Base-by-base conservation (phyloP, 2,797 vertebrate species). In the Crenuchus spilurus region DNA sequence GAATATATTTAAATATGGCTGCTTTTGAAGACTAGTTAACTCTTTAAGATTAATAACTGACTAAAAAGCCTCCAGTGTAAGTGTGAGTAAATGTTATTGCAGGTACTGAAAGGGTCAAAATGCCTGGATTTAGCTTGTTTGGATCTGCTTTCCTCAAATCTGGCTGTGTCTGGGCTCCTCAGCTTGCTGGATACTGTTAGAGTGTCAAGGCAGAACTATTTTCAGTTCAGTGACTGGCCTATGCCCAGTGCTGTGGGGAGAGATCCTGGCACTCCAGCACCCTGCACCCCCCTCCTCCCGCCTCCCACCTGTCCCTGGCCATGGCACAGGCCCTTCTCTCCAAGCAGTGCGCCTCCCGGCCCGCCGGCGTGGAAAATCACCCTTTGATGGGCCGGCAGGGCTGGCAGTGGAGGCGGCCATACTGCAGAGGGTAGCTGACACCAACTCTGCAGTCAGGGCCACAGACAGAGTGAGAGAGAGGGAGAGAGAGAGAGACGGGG, bases 341-440 rank as follows among this genome's bases (percentile, higher is more conserved):
- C 88, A 91, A 70, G 84, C 81, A 87, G 82, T 24, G 35, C 79
- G 87, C 85, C 86, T 84, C 87, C 79, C 74, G 84, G 89, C 89
- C 89, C 78, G 88, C 87, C 87, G 79, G 92, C 88, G 80, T 75
- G 90, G 91, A 90, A 90, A 92, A 93, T 90, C 83, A 84, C 83
- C 88, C 91, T 93, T 94, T 87, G 94, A 94, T 94, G 91, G 90
- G 90, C 87, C 87, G 85, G 72, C 84, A 87, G 80, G 75, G 74
- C 3, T 78, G 77, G 80, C 75, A 84, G 77, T 81, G 79, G 83
- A 79, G 74, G 87, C 81, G 83, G 82, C 76, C 78, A 37, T 81
- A 82, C 84, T 85, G 84, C 81, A 82, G 82, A 84, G 79, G 39
- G 57, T 58, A 62, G 72, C 58, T 70, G 57, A 79, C 55, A 70